A percentile compares a stretch with the other conserved stretches of the same genome.
phyloP scores from a whole-genome alignment of 2,797 vertebrate species.

The Merluccius polli region DNA sequence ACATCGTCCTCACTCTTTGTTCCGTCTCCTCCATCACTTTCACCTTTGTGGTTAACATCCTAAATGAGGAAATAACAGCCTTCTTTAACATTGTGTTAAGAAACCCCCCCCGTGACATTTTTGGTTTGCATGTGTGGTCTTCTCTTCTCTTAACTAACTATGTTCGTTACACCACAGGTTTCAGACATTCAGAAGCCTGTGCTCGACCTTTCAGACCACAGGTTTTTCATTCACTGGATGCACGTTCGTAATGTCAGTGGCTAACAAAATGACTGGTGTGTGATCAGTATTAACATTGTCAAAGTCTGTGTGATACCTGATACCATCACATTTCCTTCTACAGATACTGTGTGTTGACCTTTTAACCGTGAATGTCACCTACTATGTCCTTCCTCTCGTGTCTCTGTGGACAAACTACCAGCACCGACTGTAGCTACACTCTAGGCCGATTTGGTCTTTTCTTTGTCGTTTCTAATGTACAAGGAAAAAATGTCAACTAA shows the following conservation, averaged over 20 bases:
- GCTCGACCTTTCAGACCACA: not conserved
- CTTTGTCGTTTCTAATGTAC: too few relatives aligned
- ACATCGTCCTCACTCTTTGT: not conserved
- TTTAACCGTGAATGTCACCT: not conserved
- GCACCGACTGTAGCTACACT: too few relatives aligned
- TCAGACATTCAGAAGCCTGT: not conserved
- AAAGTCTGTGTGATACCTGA: not conserved
- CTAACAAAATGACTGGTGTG: not conserved
- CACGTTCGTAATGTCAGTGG: not conserved
- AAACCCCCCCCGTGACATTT: not conserved
- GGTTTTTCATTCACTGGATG: not conserved
- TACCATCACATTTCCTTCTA: not conserved
- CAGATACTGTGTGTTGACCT: not conserved
- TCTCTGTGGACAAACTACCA: too few relatives aligned
- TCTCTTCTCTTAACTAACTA: not conserved
- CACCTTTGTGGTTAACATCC: not conserved
- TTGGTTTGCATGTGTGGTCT: not conserved
- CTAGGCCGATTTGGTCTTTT: too few relatives aligned
- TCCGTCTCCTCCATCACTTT: not conserved
- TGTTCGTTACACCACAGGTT: not conserved
- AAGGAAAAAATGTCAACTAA: not conserved
- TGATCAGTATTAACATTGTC: not conserved
- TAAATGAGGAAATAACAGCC: constrained; percentile 8
- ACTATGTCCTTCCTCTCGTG: too few relatives aligned
- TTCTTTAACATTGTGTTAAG: not conserved